Evolutionary conservation across 2,888 invertebrate genomes (phyloP), one percentile per base, ranked within the genome.

Genomic region (Crioceris asparagi): DNA sequence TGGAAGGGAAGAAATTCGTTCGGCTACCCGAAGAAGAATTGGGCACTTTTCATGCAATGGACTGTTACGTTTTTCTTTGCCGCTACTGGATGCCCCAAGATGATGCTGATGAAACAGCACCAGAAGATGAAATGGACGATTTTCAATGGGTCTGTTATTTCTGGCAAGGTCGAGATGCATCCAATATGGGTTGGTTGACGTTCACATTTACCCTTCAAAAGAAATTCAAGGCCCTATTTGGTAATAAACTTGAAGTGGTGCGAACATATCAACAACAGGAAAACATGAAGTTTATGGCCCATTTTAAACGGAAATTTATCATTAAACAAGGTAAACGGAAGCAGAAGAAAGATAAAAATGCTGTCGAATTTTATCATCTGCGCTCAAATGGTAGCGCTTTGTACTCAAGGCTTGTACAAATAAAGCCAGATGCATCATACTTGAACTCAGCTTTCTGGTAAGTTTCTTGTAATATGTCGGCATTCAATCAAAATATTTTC

Each of bases 101-200:
- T 21, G 75, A 74, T 36, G 68, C 65, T 2, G 73, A 72, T 10
- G 68, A 72, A 3, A 53, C 51, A 2, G 62, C 61, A 37, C 57
- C 61, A 0, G 53, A 58, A n/a, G 48, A 48, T 12, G 54, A 56
- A 10, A 46, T 43, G 32, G 55, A 55, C 57, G 66, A 64, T 36
- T 85, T 82, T 55, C 87, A 90, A 57, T 94, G 93, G 68, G 88
- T 94, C 32, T 96, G 97, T n/a, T 98, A 98, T 67, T 99, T 99
- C 70, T 98, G 98, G 98, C 98, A 99, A 68, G 97, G 97, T 0
- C 72, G 87, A 35, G 86, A 92, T 57, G 97, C 97, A 2, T 83
- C 86, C 43, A 97, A 98, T 67, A 98, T 98, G 96, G 98, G 97
- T 40, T 99, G 97, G 96, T 72, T 98, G 0, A 97, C 93, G 1